Conservation (phyloP, 2,797 vertebrate species). For the Acanthiza pusilla region DNA sequence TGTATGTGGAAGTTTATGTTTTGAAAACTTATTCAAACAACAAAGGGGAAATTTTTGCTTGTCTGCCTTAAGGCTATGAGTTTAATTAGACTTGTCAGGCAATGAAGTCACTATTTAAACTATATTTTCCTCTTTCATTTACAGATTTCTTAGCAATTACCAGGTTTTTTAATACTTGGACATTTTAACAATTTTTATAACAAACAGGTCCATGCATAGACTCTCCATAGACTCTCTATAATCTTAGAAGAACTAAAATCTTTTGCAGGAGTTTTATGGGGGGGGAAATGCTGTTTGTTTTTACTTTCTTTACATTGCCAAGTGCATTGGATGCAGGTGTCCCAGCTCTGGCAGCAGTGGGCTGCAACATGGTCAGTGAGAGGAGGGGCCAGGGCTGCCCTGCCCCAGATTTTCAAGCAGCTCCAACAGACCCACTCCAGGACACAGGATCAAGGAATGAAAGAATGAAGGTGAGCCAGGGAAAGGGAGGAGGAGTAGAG, state of each 20-base stretch:
- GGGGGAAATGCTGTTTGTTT: background rate
- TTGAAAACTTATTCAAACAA: background rate
- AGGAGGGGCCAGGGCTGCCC: background rate
- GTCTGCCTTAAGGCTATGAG: background rate
- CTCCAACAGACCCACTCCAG: background rate
- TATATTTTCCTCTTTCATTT: background rate
- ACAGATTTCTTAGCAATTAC: background rate
- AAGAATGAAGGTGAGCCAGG: background rate
- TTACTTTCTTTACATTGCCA: background rate
- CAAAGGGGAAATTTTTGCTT: background rate
- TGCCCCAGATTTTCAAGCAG: background rate
- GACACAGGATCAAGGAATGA: background rate
- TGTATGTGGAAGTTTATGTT: background rate
- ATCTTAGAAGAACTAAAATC: background rate
- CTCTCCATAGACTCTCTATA: background rate
- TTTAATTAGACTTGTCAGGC: background rate
- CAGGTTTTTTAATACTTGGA: background rate
- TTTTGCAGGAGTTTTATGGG: background rate
- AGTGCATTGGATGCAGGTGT: background rate
- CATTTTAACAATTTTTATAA: background rate
- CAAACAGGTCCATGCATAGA: background rate
- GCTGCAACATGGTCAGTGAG: background rate
- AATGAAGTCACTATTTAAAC: background rate
- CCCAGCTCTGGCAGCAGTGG: background rate
- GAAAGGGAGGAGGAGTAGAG: background rate